Evolutionary conservation across 1,140 invertebrate species (phyloP).

Genomic region (Leptoteleia sp.): DNA sequence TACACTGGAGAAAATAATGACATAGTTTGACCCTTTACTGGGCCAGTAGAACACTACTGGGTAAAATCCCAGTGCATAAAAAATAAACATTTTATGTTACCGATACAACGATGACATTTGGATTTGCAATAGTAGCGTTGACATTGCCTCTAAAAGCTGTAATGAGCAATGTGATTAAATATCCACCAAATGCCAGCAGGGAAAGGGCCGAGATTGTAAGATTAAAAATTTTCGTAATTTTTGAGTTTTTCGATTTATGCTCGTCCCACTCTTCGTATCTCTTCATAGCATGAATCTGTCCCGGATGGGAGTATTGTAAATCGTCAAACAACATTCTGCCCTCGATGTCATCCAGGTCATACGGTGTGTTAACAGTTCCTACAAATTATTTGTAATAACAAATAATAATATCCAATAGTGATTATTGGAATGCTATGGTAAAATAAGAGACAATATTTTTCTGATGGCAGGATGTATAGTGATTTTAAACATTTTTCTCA

Average conservation of each 20-base stretch:
- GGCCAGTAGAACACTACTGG: too few species aligned
- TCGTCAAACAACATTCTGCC: slow-evolving; percentile 65
- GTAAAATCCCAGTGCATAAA: too few species aligned
- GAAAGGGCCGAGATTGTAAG: slow-evolving; percentile 87
- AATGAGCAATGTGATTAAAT: slow-evolving; percentile 87
- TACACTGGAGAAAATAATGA: too few species aligned
- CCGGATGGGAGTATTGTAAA: slow-evolving; percentile 57
- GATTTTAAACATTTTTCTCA: too few species aligned
- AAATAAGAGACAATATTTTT: too few species aligned
- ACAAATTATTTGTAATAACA: too few species aligned
- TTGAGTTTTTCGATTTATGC: slow-evolving; percentile 77
- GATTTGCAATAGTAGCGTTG: slow-evolving; percentile 60
- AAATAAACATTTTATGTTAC: slow-evolving; percentile 69
- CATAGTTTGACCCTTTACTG: too few species aligned
- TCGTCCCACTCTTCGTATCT: slow-evolving; percentile 81
- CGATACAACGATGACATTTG: slow-evolving; percentile 75
- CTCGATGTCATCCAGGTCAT: slow-evolving; percentile 5
- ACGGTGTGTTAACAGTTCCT: slow-evolving; percentile 20
- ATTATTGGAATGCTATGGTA: too few species aligned
- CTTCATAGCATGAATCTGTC: slow-evolving; percentile 69
- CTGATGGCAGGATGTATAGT: too few species aligned
- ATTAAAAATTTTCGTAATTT: slow-evolving; percentile 86
- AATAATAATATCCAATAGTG: too few species aligned
- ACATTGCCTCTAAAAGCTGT: slow-evolving; percentile 83
- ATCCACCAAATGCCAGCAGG: slow-evolving; percentile 90